Evolutionary conservation across 2,113 vertebrate genomes (phyloP), one percentile per base, ranked within the genome.

Genomic region (Megalops atlanticus): DNA sequence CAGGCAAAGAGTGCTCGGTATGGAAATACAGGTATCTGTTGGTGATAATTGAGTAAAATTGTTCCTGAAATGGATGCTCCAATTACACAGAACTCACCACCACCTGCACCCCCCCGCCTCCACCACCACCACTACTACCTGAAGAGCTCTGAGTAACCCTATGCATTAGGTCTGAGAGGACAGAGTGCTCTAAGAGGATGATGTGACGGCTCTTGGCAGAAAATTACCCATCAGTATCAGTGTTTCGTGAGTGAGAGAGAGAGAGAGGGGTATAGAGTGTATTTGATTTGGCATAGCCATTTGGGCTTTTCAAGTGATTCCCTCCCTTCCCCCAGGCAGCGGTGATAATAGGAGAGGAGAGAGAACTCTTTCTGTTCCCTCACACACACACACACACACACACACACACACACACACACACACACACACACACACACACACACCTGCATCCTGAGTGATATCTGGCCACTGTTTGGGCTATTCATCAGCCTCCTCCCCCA

Each of bases 371-470:
- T 16, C 47, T 15, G 12, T 49, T 16, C 12, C 47, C 49, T 2
- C 49, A 6, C 49, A 11, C 49, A 11, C 49, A 2, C 49, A 11
- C 49, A 11, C 49, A 11, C 49, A 11, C 49, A 11, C 49, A 11
- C 49, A 52, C 15, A 52, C 49, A 18, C 52, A 64, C 49, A 18
- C 49, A 52, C 49, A 52, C 49, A 52, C 49, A 18, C 49, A 52
- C 49, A 52, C 49, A 52, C 49, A 52, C 49, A 35, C 27, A 12
- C 21, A 36, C 74, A 47, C 31, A 24, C 0, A 69, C 54, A 68
- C 92, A 94, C 93, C 94, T 95, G 94, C 93, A 93, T 95, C 94
- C 94, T 92, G 92, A 85, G 90, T 90, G n/a, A n/a, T n/a, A n/a
- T n/a, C n/a, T n/a, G n/a, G n/a, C n/a, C n/a, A n/a, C n/a, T n/a